These are phyloP conservation scores for Ploceus nigricollis DNA, from an alignment of 2,113 vertebrate genomes.

Conservation along the genomic window DNA sequence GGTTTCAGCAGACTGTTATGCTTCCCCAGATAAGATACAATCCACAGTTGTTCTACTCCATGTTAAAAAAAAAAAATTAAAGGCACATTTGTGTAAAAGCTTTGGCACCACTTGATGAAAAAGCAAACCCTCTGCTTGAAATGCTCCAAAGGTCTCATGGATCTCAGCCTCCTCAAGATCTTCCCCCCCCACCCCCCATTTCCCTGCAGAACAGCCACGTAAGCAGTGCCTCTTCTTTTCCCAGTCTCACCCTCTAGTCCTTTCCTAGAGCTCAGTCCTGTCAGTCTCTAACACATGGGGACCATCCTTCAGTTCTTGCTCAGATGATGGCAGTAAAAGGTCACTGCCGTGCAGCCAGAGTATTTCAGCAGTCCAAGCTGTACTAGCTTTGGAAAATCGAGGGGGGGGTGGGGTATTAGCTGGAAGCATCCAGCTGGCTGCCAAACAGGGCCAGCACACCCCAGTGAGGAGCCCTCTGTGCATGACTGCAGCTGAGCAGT, in stretches of 20 bases:
- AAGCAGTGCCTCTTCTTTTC: not conserved
- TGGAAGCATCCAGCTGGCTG: not conserved
- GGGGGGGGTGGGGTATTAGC: accelerated
- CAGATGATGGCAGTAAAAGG: not conserved
- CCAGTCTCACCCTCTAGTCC: not conserved
- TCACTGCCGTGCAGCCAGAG: not conserved
- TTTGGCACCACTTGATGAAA: not conserved
- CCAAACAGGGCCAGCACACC: not conserved
- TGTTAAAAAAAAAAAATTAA: not conserved
- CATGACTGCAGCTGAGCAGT: not conserved
- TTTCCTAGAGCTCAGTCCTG: not conserved
- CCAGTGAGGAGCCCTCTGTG: not conserved
- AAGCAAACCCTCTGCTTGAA: not conserved
- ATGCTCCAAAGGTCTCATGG: not conserved
- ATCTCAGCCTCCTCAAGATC: not conserved
- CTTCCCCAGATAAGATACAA: not conserved
- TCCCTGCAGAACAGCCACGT: not conserved
- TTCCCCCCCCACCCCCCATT: accelerated
- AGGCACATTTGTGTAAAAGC: not conserved
- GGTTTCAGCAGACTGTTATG: not conserved
- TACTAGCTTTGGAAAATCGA: not conserved
- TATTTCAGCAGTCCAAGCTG: not conserved
- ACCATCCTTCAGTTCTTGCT: not conserved
- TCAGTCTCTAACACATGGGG: accelerated
- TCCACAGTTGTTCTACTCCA: not conserved